Conservation (phyloP, 2,797 vertebrate species). For the Cyprinodon diabolis region DNA sequence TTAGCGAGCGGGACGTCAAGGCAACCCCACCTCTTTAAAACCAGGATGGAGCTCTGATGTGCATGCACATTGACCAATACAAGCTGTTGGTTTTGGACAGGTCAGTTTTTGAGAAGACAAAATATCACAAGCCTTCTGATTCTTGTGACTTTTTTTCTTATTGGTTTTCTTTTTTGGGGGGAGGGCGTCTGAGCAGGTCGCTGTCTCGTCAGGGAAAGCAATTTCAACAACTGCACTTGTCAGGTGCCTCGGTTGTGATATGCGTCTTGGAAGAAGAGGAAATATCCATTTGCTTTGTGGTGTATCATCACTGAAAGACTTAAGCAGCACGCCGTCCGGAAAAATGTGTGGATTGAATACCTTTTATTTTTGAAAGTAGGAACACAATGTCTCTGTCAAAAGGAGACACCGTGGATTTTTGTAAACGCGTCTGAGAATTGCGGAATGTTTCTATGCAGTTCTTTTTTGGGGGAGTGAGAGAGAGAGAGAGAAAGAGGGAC, state of each 20-base stretch:
- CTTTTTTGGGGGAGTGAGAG: conserved; percentile 44
- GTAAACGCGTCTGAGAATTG: conserved; percentile 85
- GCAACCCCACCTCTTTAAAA: conserved; percentile 39
- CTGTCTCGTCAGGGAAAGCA: conserved; percentile 45
- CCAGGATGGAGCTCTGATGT: conserved; percentile 35
- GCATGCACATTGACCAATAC: conserved; percentile 33
- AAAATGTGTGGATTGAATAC: conserved; percentile 74
- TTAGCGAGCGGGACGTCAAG: conserved; percentile 46
- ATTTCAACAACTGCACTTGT: conserved; percentile 72
- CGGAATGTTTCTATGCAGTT: conserved; percentile 84
- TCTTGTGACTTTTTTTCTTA: conserved; percentile 8
- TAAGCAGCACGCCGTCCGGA: conserved; percentile 45
- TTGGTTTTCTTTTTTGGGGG: conserved; percentile 13
- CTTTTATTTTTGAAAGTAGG: conserved; percentile 65
- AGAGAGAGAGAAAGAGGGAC: conserved; percentile 55
- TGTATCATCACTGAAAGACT: conserved; percentile 54
- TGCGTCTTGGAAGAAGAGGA: conserved; percentile 53
- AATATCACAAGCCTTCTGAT: neutral
- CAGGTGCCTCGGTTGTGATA: conserved; percentile 45
- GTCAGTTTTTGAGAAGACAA: conserved; percentile 23
- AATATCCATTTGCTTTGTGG: conserved; percentile 53
- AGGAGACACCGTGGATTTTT: conserved; percentile 80
- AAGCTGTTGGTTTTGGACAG: conserved; percentile 15
- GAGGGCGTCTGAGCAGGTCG: conserved; percentile 34
- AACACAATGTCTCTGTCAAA: conserved; percentile 64